Base-by-base conservation (phyloP, 30 jellyfish, hydroid and myxozoan species). In the Pelagia noctiluca region DNA sequence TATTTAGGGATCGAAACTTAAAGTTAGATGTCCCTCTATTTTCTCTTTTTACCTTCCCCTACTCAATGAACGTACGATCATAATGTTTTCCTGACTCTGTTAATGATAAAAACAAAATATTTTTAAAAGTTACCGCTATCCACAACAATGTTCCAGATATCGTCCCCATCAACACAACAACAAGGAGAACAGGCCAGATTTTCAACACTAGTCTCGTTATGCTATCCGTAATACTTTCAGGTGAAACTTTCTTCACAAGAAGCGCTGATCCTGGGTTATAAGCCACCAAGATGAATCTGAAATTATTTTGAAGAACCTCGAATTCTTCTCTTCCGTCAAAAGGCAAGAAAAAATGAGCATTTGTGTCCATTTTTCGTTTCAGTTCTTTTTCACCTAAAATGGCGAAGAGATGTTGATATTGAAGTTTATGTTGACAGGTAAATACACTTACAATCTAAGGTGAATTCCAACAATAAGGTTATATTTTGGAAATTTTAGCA, bases 121-220 rank as follows among this genome's bases (percentile, higher is more conserved):
- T n/a, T n/a, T n/a, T n/a, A n/a, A n/a, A n/a, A n/a, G n/a, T 67
- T 80, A 91, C 98, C 76, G 64, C 24, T 0, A 70, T 8, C 98
- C 98, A 91, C 4, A 91, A 42, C 1, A 91, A 2, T 0, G 54
- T 57, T 1, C 96, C 96, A 30, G 73, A 76, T 21, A 85, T 65
- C 29, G 85, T 63, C 0, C 97, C 86, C 53, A 80, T 69, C 48
- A 91, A 87, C 60, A 91, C 19, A 35, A 82, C 72, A 32, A 91
- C 37, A 23, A 70, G 23, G 31, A 82, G 33, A 19, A 85, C 96
- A 11, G 98, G 98, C 98, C 98, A 91, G 24, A 79, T 46, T 1
- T 31, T 35, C 1, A 74, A 33, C 35, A 91, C 23, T 2, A 96
- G 32, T 1, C 23, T 28, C 67, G 74, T 47, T 29, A 91, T 35